phyloP scores from a whole-genome alignment of 2,888 invertebrate species.

The Eucera pruinosa region DNA sequence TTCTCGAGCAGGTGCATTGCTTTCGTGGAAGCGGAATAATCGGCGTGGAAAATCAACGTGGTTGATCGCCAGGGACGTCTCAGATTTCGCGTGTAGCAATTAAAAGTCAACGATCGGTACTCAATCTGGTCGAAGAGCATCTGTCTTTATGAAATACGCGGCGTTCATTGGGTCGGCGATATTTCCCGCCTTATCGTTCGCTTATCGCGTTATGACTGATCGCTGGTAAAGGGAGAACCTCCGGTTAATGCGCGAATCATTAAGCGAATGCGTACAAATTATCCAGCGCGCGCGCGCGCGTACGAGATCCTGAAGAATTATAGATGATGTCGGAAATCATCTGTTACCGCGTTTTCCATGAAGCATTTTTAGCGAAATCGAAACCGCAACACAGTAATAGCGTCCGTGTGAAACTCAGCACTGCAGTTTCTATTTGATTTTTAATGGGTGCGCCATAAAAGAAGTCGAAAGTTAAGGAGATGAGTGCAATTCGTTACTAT shows the following conservation, averaged over 20 bases:
- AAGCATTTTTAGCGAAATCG: conserved; percentile 37
- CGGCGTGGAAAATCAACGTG: conserved; percentile 60
- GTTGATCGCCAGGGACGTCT: conserved; percentile 44
- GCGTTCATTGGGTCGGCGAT: conserved; percentile 30
- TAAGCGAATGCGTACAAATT: conserved; percentile 40
- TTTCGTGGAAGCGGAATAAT: conserved; percentile 39
- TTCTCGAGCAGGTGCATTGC: conserved; percentile 44
- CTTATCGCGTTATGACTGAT: conserved; percentile 53
- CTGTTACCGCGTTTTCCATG: conserved; percentile 36
- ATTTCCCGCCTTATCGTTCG: conserved; percentile 41
- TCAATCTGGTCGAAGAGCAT: conserved; percentile 41
- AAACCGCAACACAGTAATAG: conserved; percentile 40
- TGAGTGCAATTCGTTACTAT: background rate
- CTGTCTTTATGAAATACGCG: conserved; percentile 52
- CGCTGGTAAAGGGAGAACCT: conserved; percentile 50
- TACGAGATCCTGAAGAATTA: conserved; percentile 17
- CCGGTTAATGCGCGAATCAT: conserved; percentile 52
- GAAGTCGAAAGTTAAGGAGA: background rate
- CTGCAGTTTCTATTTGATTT: background rate
- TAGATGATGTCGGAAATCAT: conserved; percentile 39
- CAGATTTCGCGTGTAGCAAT: conserved; percentile 57
- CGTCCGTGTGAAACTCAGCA: conserved; percentile 14
- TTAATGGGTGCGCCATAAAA: too few species aligned
- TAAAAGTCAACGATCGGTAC: conserved; percentile 59
- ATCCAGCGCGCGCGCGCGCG: conserved; percentile 9